phyloP scores from a whole-genome alignment of 2,113 vertebrate genomes.

The Alligator sinensis region DNA sequence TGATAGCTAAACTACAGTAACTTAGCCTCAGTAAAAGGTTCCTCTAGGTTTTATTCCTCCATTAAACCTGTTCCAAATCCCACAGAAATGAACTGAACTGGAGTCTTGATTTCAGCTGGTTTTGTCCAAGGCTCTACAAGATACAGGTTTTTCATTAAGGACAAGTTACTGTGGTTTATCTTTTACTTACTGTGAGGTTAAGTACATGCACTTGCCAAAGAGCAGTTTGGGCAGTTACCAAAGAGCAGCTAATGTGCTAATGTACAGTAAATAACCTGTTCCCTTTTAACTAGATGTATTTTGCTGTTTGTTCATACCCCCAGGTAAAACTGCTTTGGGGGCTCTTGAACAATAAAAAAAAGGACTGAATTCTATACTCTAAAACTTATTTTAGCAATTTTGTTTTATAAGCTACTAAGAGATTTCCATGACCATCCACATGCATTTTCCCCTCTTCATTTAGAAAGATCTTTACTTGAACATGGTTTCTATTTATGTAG shows the following conservation, averaged over 20 bases:
- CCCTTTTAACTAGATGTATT: background rate
- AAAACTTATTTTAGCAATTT: background rate
- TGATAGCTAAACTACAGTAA: too few relatives aligned
- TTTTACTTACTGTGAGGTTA: background rate
- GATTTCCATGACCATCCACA: background rate
- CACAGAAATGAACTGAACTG: too few relatives aligned
- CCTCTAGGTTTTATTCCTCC: too few relatives aligned
- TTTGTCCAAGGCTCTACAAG: too few relatives aligned
- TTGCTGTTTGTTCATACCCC: background rate
- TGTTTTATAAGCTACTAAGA: background rate
- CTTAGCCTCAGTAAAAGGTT: too few relatives aligned
- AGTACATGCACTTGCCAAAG: background rate
- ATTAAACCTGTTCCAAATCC: too few relatives aligned
- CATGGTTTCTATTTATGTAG: background rate
- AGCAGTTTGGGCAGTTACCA: accelerated
- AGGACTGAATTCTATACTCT: background rate
- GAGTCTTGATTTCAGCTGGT: too few relatives aligned
- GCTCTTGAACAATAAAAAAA: background rate
- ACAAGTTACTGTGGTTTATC: too few relatives aligned
- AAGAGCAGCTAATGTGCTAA: accelerated
- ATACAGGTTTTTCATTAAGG: too few relatives aligned
- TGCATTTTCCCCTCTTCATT: background rate
- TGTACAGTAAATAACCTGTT: background rate
- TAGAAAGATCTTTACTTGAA: background rate
- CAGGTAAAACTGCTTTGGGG: background rate